Evolutionary conservation across 2,888 invertebrate genomes (phyloP).

Genomic region (Epinotia brunnichana): DNA sequence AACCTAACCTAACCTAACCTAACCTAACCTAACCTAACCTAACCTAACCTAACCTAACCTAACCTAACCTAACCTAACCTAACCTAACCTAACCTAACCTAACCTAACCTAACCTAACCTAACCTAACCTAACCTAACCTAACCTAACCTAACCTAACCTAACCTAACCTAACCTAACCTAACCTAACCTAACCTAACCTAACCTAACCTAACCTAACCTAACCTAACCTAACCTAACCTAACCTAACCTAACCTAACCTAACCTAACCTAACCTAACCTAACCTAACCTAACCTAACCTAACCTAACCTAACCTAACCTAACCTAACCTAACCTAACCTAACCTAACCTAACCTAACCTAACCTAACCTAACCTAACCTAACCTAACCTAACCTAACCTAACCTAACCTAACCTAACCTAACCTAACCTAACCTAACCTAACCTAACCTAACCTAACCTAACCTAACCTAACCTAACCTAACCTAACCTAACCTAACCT

Average conservation of each 20-base stretch:
- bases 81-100: conserved; percentile 40
- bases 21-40: conserved; percentile 22
- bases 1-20: conserved; percentile 20
- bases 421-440: conserved; percentile 25
- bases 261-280: conserved; percentile 31
- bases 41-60: conserved; percentile 24
- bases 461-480: conserved; percentile 22
- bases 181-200: conserved; percentile 37
- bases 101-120: conserved; percentile 40
- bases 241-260: conserved; percentile 37
- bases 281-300: conserved; percentile 23
- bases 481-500: conserved; percentile 31
- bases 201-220: conserved; percentile 37
- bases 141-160: conserved; percentile 40
- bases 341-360: conserved; percentile 10
- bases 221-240: conserved; percentile 37
- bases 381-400: conserved; percentile 27
- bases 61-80: conserved; percentile 40
- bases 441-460: conserved; percentile 27
- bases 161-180: conserved; percentile 38
- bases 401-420: conserved; percentile 27
- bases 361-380: conserved; percentile 25
- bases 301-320: conserved; percentile 24
- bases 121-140: conserved; percentile 40
- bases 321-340: conserved; percentile 9